Percentiles rank a stretch among this genome's conserved stretches.
Conservation (phyloP, 2,113 vertebrate genomes). For the Brachypodius melanocephalos region DNA sequence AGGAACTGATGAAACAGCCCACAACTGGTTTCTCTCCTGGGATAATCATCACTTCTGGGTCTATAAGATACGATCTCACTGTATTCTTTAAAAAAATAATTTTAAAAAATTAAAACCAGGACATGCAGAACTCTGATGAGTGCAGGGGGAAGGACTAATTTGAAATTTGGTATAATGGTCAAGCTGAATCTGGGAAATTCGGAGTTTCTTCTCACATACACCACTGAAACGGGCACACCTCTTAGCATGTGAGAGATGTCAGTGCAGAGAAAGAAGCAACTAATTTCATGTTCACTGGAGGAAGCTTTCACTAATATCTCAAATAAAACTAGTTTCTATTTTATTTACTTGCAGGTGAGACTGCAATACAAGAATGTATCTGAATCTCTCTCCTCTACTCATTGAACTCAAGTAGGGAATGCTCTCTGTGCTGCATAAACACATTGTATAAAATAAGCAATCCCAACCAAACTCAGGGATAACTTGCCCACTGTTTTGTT, state of each 20-base stretch:
- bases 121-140: background rate
- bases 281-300: background rate
- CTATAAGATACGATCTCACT: conserved; percentile 4
- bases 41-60: conserved; percentile 38
- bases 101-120: background rate
- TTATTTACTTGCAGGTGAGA: background rate
- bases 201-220: background rate
- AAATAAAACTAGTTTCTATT: background rate
- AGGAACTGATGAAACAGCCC: conserved; percentile 33
- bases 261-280: background rate
- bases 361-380: background rate
- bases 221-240: background rate
- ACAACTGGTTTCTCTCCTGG: conserved; percentile 35
- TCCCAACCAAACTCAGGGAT: background rate
- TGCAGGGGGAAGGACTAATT: background rate
- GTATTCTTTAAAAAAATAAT: background rate
- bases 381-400: background rate
- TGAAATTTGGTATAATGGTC: background rate
- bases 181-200: background rate
- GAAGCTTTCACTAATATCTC: background rate
- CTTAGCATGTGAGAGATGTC: background rate
- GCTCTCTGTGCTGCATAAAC: background rate
- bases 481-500: background rate
- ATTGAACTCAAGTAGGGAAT: background rate
- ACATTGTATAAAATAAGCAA: background rate